Base-by-base conservation (phyloP, 2,113 vertebrate genomes). In the Sclerurus mexicanus region DNA sequence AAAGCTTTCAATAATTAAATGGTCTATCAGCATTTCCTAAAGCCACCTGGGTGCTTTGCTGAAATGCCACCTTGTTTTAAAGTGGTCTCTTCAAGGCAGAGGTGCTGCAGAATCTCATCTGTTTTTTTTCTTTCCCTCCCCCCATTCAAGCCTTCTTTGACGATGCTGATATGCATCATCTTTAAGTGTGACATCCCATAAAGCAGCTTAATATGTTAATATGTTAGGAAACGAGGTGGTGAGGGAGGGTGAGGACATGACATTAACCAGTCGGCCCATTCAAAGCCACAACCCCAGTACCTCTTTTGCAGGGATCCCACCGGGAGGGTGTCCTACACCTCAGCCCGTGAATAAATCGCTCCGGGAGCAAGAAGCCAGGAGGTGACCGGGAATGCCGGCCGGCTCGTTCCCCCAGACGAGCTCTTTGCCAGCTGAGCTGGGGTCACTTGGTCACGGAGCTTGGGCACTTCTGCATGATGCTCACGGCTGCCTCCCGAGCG, bases 291-390 rank as follows among this genome's bases (percentile, higher is more conserved):
- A 39, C 17, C 47, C 2, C 2, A 31, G 25, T 20, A 1, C 50
- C 40, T 59, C n/a, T 66, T 83, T 83, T 78, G 33, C 50, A 52
- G 67, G 76, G 71, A 46, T n/a, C 89, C 40, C 40, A 6, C 23
- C 58, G 60, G 97, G 97, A 97, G 96, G 96, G 90, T 97, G 95
- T 95, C 58, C n/a, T 0, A 40, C 31, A 30, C 72, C 76, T 95
- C 91, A 55, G 62, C 69, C 3, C 4, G 33, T 71, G 88, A 82
- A 92, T 93, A 87, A 88, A 95, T 95, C 56, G 81, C 84, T 87
- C 75, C 3, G 1, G 68, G 76, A 94, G 33, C 52, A 47, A 64
- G 62, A 50, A 93, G 69, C 77, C 71, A 52, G 66, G 58, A 73
- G 93, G 92, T 87, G 85, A 67, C 74, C 11, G 58, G 80, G 68